These are phyloP conservation scores for Lottia gigantea DNA, from an alignment of 2,888 invertebrate species.

Conservation along the genomic window DNA sequence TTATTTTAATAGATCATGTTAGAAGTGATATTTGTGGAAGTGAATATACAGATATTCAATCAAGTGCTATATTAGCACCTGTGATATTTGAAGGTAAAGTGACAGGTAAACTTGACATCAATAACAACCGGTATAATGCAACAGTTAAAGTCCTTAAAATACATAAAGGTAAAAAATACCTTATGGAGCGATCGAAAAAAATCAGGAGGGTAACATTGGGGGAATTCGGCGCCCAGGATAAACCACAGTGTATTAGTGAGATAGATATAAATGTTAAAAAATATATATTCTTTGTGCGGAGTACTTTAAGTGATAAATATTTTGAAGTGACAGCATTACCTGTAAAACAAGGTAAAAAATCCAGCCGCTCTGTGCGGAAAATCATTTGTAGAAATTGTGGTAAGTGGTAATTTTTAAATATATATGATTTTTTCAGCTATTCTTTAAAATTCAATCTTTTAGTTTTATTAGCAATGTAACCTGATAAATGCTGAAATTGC, in stretches of 20 bases:
- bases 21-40: neutral
- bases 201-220: neutral
- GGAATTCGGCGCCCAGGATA: neutral
- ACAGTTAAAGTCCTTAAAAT: constrained; percentile 7
- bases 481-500: no score
- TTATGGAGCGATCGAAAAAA: neutral
- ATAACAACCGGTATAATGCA: neutral
- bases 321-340: constrained; percentile 1
- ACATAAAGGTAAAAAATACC: neutral
- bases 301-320: neutral
- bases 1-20: neutral
- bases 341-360: neutral
- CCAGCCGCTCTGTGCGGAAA: neutral
- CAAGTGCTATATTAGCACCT: constrained; percentile 1
- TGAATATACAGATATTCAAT: neutral
- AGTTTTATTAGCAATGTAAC: no score
- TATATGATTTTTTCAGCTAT: neutral
- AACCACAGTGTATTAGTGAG: neutral
- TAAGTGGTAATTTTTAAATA: neutral
- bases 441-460: no score
- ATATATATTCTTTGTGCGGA: neutral
- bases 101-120: neutral
- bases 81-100: constrained; percentile 3
- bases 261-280: neutral
- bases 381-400: neutral